Base-by-base conservation (phyloP, 30 jellyfish, hydroid and myxozoan species). In the Aurelia sp. region DNA sequence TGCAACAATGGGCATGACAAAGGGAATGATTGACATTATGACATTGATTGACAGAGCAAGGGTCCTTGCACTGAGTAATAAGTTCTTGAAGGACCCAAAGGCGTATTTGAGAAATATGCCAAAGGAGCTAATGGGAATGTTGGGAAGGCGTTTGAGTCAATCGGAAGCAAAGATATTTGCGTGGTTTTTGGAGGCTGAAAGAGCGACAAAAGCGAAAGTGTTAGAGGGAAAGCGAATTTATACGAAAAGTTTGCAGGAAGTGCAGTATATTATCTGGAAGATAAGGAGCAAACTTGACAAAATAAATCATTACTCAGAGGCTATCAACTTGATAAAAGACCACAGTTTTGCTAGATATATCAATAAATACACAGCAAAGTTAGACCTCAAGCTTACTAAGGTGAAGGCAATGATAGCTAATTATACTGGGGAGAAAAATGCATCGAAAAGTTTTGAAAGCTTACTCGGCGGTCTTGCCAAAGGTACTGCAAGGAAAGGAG, bases 41-140 rank as follows among this genome's bases (percentile, higher is more conserved):
- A 18, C 61, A 27, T 11, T 27, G 64, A 66, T 76, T 52, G 86
- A 74, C 40, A 23, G 31, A 41, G 47, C 35, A 27, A 76, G 79
- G 60, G 20, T 27, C 13, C 53, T 47, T 31, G 35, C 67, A 20
- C 3, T 44, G 19, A 33, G 59, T 11, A 66, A 27, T 18, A 57
- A 52, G 50, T 75, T 64, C 60, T 60, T 86, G 62, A 76, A 22
- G 55, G 51, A 86, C 68, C 96, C 96, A 57, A 58, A 30, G 63
- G 63, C 60, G 5, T 86, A 44, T 59, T 13, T 74, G 58, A 44
- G 63, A 4, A 73, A 48, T n/a, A 30, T 76, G 21, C 96, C 96
- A 37, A 40, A 31, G 5, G 13, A 8, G 10, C 41, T 79, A n/a
- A 41, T 70, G 78, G 35, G 23, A 8, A 30, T 61, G 40, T 11